Evolutionary conservation across 1,140 invertebrate species (phyloP).

Genomic region (Lethocerus indicus): DNA sequence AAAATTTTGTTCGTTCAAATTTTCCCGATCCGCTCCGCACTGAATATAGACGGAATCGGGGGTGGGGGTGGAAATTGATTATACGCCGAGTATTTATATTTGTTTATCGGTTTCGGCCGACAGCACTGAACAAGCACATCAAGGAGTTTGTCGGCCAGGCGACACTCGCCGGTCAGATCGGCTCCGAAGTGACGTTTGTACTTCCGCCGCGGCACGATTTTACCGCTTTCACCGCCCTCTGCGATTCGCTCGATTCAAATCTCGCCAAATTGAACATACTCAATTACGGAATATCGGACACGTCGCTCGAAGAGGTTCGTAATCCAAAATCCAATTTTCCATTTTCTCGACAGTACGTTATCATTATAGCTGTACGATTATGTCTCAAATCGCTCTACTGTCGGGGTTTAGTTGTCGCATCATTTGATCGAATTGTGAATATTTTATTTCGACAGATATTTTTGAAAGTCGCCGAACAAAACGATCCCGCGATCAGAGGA

Average conservation of each 20-base stretch:
- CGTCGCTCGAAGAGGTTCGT: slow-evolving; percentile 13
- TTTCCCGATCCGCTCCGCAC: no score
- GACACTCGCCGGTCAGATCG: slow-evolving; percentile 4
- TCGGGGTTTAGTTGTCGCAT: no score
- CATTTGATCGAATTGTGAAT: no score
- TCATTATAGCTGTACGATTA: neutral
- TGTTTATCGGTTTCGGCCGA: no score
- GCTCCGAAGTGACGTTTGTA: slow-evolving; percentile 7
- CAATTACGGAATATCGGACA: slow-evolving; percentile 13
- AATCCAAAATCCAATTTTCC: no score
- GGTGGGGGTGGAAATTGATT: no score
- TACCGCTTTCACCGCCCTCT: neutral
- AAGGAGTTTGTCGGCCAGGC: neutral
- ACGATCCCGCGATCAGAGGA: slow-evolving; percentile 2
- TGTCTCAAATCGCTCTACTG: neutral
- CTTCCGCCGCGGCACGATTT: slow-evolving; percentile 4
- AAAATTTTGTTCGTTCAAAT: no score
- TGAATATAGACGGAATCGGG: no score
- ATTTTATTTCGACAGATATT: slow-evolving; percentile 9
- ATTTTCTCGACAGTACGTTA: neutral
- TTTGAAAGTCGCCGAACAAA: slow-evolving; percentile 6
- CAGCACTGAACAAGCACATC: slow-evolving; percentile 3
- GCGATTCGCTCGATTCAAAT: slow-evolving; percentile 5
- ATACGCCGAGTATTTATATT: no score
- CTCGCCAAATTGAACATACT: neutral